A percentile compares a stretch with the other conserved stretches of the same genome.
These are phyloP conservation scores for Sinonovacula constricta DNA, from an alignment of 1,140 invertebrate species.

Conservation along the genomic window DNA sequence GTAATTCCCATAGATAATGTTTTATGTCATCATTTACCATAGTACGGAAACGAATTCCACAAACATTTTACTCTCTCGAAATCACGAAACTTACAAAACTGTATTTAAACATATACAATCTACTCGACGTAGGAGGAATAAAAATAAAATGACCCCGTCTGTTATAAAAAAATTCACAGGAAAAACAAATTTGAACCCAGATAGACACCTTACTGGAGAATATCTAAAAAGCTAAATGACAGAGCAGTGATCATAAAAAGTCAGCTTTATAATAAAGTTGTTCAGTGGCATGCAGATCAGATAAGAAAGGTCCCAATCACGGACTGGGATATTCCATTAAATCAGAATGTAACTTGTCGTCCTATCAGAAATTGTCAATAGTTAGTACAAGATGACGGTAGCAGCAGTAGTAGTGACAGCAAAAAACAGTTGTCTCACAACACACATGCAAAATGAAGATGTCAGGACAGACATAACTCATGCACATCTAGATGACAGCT, in stretches of 20 bases:
- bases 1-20: no score
- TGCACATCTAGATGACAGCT: no score
- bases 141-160: background rate
- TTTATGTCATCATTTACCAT: no score
- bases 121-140: no score
- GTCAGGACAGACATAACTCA: no score
- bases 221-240: background rate
- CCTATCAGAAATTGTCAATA: background rate
- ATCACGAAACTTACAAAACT: no score
- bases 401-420: background rate
- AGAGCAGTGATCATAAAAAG: background rate
- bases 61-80: no score
- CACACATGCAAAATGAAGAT: no score
- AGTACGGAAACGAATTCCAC: no score
- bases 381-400: background rate
- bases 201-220: background rate
- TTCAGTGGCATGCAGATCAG: background rate
- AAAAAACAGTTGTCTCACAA: no score
- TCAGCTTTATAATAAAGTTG: background rate
- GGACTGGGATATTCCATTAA: background rate
- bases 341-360: background rate
- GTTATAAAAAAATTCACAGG: background rate
- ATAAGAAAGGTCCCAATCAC: background rate
- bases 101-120: no score
- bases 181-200: background rate